phyloP scores from a whole-genome alignment of 2,888 invertebrate genomes.

The Kryphioiulus occultus region DNA sequence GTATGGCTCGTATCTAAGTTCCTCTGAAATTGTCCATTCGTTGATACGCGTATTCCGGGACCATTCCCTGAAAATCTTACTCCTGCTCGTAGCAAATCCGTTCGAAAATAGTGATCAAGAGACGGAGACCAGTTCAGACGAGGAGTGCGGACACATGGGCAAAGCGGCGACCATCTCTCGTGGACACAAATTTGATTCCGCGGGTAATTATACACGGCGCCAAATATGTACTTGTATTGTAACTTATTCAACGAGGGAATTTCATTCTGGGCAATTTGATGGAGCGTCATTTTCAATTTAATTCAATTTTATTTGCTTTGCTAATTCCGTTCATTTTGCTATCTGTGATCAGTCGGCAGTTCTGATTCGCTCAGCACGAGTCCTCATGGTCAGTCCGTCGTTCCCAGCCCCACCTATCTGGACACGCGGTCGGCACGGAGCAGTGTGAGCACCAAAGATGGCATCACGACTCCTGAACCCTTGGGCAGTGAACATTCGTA shows the following conservation, averaged over 20 bases:
- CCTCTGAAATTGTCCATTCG: too few species aligned
- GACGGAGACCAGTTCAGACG: conserved; percentile 50
- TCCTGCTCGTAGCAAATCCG: background rate
- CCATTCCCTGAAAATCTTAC: too few species aligned
- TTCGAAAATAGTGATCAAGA: conserved; percentile 43
- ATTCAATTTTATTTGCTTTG: too few species aligned
- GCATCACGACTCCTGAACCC: background rate
- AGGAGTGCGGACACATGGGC: conserved; percentile 45
- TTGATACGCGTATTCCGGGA: too few species aligned
- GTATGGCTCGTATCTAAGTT: too few species aligned
- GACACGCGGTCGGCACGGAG: conserved; percentile 7
- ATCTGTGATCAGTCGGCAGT: conserved; percentile 52
- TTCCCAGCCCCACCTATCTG: background rate
- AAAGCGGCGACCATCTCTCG: background rate
- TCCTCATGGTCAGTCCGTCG: conserved; percentile 45
- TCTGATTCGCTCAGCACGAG: conserved; percentile 52
- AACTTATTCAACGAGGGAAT: too few species aligned
- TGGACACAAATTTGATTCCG: conserved; percentile 44
- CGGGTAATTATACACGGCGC: conserved; percentile 47
- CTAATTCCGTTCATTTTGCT: too few species aligned
- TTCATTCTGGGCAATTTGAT: conserved; percentile 3
- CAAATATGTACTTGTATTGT: too few species aligned
- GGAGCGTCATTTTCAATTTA: background rate
- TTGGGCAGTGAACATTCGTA: background rate
- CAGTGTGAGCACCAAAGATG: conserved; percentile 42